Conservation (phyloP, 2,888 invertebrate genomes). For the Augochlorella aurata region DNA sequence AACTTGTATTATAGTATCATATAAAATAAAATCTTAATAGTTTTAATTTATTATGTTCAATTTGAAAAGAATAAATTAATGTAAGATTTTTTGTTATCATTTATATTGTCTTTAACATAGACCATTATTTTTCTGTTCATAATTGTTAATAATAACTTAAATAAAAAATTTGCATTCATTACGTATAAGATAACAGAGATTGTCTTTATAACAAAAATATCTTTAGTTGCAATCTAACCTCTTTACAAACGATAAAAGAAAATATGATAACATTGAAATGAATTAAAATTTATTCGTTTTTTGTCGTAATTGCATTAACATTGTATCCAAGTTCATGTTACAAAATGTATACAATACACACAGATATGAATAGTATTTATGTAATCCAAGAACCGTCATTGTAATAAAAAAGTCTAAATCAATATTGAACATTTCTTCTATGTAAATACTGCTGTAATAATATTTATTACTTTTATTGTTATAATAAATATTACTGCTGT, state of each 20-base stretch:
- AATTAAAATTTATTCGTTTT: background rate
- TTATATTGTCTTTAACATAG: background rate
- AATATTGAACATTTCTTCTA: no score
- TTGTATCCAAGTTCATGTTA: no score
- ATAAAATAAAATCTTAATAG: slow-evolving; percentile 61
- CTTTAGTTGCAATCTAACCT: background rate
- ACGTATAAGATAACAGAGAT: background rate
- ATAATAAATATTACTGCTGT: no score
- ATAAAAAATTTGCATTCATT: background rate
- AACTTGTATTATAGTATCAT: slow-evolving; percentile 65
- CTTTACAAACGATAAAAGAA: background rate
- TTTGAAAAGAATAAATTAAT: slow-evolving; percentile 4
- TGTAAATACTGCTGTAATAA: no score
- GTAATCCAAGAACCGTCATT: no score
- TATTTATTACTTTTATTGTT: no score
- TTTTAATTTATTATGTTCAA: slow-evolving; percentile 25
- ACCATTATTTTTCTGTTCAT: background rate
- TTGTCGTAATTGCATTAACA: no score
- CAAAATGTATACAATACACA: no score
- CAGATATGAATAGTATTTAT: no score
- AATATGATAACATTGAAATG: background rate
- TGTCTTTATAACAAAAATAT: background rate
- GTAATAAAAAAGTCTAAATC: no score
- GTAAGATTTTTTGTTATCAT: slow-evolving; percentile 13
- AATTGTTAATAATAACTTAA: background rate